Evolutionary conservation across 2,888 invertebrate genomes (phyloP).

Genomic region (Zaprionus bogoriensis): DNA sequence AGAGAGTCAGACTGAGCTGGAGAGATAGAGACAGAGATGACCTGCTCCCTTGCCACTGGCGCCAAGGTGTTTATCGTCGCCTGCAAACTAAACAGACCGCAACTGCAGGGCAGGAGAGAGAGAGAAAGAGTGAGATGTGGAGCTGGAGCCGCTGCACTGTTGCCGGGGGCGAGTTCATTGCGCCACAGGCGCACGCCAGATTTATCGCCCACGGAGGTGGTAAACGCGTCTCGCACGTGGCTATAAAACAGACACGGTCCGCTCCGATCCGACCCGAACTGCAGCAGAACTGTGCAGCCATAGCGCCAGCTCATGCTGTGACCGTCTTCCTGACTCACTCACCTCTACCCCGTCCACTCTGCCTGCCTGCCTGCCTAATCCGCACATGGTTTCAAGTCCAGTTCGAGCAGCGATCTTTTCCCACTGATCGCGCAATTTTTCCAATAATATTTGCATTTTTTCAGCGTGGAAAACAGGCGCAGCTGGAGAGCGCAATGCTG

Average conservation of each 20-base stretch:
- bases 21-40: too few relatives aligned
- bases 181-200: conserved; percentile 75
- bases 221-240: conserved; percentile 50
- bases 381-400: conserved; percentile 30
- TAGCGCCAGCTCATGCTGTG: conserved; percentile 73
- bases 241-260: conserved; percentile 71
- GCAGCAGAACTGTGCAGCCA: neutral
- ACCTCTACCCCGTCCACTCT: neutral
- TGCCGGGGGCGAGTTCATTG: conserved; percentile 58
- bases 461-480: neutral
- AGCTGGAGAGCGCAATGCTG: neutral
- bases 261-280: conserved; percentile 57
- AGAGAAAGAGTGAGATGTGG: conserved; percentile 14
- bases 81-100: conserved; percentile 67
- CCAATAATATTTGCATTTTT: conserved; percentile 16
- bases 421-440: neutral
- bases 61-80: conserved; percentile 75
- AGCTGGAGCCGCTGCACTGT: conserved; percentile 17
- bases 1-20: too few relatives aligned
- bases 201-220: conserved; percentile 81
- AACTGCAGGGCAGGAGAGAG: conserved; percentile 4
- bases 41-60: too few relatives aligned
- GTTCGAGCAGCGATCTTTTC: conserved; percentile 2
- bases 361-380: conserved; percentile 22
- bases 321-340: neutral